phyloP scores from a whole-genome alignment of 2,113 vertebrate genomes.

The Serinus canaria region DNA sequence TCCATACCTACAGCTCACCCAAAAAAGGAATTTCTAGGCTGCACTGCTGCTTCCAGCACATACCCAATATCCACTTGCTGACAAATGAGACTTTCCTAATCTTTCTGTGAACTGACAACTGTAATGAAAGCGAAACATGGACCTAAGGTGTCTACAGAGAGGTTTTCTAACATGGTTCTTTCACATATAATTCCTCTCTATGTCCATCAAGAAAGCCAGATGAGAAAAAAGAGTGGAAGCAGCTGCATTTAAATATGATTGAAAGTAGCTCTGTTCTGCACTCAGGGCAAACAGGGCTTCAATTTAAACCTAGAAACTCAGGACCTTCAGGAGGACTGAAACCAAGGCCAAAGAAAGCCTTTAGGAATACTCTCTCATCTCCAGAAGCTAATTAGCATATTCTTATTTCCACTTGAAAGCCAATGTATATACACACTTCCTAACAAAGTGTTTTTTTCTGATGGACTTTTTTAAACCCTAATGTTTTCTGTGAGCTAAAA shows the following conservation, averaged over 20 bases:
- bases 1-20: not conserved
- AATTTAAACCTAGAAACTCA: not conserved
- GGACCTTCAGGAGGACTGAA: not conserved
- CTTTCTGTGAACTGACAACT: not conserved
- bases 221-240: not conserved
- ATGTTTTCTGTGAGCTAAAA: not conserved
- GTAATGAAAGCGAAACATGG: not conserved
- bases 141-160: not conserved
- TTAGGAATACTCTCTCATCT: not conserved
- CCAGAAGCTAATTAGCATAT: not conserved
- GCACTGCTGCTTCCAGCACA: not conserved
- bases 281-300: not conserved
- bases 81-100: not conserved
- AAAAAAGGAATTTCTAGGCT: not conserved
- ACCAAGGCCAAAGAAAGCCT: constrained; percentile 22
- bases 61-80: not conserved
- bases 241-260: not conserved
- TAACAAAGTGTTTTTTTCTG: not conserved
- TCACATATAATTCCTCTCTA: not conserved
- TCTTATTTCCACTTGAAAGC: constrained; percentile 17
- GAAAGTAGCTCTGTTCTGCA: not conserved
- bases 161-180: not conserved
- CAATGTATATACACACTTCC: not conserved
- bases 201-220: not conserved
- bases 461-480: not conserved